Evolutionary conservation across 2,113 vertebrate genomes (phyloP).

Genomic region (Illadopsis cleaveri): DNA sequence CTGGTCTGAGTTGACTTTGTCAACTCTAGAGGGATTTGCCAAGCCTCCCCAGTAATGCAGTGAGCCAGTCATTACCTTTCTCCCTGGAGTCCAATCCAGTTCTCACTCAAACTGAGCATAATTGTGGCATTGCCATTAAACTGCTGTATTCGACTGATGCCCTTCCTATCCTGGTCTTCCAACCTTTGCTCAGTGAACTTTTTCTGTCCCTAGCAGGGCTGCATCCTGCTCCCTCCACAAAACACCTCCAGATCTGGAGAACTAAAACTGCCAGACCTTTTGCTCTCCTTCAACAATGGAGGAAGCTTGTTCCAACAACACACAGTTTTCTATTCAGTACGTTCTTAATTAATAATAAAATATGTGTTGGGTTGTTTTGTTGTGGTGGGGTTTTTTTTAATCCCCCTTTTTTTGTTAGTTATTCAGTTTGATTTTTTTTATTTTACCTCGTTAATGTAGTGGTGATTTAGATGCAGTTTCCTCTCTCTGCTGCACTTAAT

Average conservation of each 20-base stretch:
- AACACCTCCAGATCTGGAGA: background rate
- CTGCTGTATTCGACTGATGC: background rate
- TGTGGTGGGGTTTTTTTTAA: background rate
- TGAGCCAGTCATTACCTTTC: background rate
- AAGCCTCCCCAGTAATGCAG: background rate
- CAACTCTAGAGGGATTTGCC: background rate
- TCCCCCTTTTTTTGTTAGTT: conserved; percentile 31
- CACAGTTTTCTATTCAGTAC: background rate
- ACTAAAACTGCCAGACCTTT: background rate
- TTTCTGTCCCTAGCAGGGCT: background rate
- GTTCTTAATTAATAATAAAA: conserved; percentile 53
- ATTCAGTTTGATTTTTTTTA: conserved; percentile 52
- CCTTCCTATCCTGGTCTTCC: background rate
- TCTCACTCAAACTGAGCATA: background rate
- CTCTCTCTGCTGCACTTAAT: conserved; percentile 68
- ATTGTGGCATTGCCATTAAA: background rate
- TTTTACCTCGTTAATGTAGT: conserved; percentile 66
- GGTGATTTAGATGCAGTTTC: conserved; percentile 73
- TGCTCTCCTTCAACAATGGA: background rate
- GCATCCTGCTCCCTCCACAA: background rate
- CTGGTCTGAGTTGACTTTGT: background rate
- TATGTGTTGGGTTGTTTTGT: background rate
- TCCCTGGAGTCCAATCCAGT: background rate
- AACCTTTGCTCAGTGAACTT: background rate
- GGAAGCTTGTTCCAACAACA: background rate